These are phyloP conservation scores for Spodoptera litura DNA, from an alignment of 1,140 invertebrate genomes.

Conservation along the genomic window DNA sequence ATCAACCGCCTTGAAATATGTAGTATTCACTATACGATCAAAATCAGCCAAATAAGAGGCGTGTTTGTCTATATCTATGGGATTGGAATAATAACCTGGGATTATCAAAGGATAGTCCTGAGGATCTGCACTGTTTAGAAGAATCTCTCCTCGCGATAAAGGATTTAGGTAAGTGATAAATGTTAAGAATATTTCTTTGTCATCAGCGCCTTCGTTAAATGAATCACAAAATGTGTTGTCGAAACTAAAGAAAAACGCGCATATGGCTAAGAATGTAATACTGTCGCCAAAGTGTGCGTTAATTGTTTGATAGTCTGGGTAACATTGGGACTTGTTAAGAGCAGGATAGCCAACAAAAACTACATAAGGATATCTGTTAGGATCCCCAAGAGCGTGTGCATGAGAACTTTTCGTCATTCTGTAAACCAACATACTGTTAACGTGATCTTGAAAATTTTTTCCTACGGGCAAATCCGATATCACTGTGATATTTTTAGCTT, in stretches of 20 bases:
- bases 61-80: slow-evolving; percentile 16
- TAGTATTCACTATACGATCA: slow-evolving; percentile 1
- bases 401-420: not conserved
- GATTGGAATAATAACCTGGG: not conserved
- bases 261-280: no score
- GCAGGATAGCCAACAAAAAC: no score
- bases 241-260: no score
- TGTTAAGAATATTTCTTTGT: not conserved
- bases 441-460: slow-evolving; percentile 90
- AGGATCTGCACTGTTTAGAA: not conserved
- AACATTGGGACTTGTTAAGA: no score
- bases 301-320: no score
- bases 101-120: slow-evolving; percentile 7
- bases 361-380: no score
- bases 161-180: not conserved
- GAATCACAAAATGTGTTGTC: not conserved
- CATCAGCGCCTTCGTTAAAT: not conserved
- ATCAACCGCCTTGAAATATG: not conserved
- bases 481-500: slow-evolving; percentile 87
- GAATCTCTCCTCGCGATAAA: slow-evolving; percentile 16
- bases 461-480: slow-evolving; percentile 90
- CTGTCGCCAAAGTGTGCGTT: no score
- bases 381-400: not conserved
- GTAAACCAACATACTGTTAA: slow-evolving; percentile 51
- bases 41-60: slow-evolving; percentile 15